phyloP scores from a whole-genome alignment of 2,113 vertebrate species.

The Malurus cyaneus region DNA sequence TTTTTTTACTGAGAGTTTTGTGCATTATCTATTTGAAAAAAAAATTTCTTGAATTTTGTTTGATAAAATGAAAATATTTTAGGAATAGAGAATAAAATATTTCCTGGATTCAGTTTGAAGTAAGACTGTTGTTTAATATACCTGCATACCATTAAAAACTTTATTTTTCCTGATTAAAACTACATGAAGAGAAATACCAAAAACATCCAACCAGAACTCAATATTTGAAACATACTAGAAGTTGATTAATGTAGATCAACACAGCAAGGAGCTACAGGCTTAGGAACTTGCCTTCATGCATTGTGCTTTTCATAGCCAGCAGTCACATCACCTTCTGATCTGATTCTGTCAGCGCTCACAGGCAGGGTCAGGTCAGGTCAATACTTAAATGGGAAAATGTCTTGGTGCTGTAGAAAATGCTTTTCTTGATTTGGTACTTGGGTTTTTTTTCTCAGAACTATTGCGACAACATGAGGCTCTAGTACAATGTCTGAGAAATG shows the following conservation, averaged over 20 bases:
- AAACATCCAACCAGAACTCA: not conserved
- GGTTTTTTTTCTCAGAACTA: not conserved
- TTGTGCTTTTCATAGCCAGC: slow-evolving; percentile 7
- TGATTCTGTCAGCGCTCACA: slow-evolving; percentile 16
- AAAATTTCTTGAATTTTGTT: not conserved
- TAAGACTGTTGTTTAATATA: not conserved
- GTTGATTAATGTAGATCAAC: not conserved
- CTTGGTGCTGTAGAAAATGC: not conserved
- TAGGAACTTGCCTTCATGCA: not conserved
- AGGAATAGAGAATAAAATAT: not conserved
- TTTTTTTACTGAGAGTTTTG: not conserved
- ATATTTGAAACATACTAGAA: not conserved
- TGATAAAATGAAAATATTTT: not conserved
- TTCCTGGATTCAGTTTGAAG: not conserved
- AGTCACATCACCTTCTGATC: slow-evolving; percentile 44
- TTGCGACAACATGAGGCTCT: not conserved
- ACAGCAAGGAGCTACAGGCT: not conserved
- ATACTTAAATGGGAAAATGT: not conserved
- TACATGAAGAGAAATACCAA: not conserved
- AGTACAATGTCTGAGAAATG: not conserved
- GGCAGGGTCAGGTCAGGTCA: slow-evolving; percentile 9
- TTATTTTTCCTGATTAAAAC: not conserved
- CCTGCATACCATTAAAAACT: not conserved
- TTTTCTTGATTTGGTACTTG: not conserved
- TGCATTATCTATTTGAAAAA: not conserved